Conservation (phyloP, 2,888 invertebrate species). For the Syrphus vitripennis region DNA sequence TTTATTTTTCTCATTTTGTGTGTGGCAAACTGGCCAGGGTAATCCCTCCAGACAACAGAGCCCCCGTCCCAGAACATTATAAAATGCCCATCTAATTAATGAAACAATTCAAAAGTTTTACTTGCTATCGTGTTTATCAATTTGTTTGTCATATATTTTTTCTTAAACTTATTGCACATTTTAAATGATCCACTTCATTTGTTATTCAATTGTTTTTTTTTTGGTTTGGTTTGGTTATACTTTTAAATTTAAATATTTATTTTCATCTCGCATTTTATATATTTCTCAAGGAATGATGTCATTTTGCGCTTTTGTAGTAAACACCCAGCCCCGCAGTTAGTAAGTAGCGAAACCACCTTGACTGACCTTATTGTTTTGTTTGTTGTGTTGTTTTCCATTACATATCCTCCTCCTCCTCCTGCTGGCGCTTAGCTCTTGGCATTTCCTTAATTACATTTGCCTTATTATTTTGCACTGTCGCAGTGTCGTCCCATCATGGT, state of each 20-base stretch:
- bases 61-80: background rate
- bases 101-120: background rate
- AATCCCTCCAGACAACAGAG: background rate
- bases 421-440: background rate
- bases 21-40: background rate
- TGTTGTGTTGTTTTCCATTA: conserved; percentile 22
- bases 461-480: conserved; percentile 34
- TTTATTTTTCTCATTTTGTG: conserved; percentile 3
- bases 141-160: background rate
- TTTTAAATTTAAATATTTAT: conserved; percentile 22
- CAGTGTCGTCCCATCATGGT: conserved; percentile 13
- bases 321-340: conserved; percentile 55
- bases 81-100: background rate
- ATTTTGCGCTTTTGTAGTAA: conserved; percentile 66
- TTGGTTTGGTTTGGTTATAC: background rate
- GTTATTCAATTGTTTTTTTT: conserved; percentile 43
- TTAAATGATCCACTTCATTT: conserved; percentile 32
- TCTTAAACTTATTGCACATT: conserved; percentile 39
- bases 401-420: background rate
- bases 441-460: conserved; percentile 14
- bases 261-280: conserved; percentile 31
- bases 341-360: conserved; percentile 64
- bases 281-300: conserved; percentile 61
- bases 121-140: background rate
- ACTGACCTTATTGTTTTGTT: conserved; percentile 50